A percentile compares a stretch with the other conserved stretches of the same genome.
Conservation (phyloP, 2,888 invertebrate genomes). For the Lutraria lutraria region DNA sequence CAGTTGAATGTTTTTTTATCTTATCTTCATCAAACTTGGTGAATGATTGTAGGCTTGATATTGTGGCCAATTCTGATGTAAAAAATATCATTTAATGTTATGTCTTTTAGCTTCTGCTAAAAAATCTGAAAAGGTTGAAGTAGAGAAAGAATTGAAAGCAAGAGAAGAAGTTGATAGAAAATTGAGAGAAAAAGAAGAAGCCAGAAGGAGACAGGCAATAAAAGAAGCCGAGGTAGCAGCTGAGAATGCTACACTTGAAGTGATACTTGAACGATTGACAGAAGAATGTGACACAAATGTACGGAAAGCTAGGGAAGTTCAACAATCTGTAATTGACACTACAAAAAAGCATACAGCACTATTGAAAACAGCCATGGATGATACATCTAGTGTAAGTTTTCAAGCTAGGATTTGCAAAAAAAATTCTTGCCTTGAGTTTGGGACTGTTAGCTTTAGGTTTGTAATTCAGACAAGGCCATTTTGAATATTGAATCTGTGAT, state of each 20-base stretch:
- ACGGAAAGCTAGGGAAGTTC: conserved; percentile 72
- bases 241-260: conserved; percentile 81
- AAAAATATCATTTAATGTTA: not conserved
- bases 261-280: conserved; percentile 74
- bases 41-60: too few species aligned
- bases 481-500: too few species aligned
- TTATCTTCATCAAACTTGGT: too few species aligned
- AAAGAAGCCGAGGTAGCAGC: conserved; percentile 76
- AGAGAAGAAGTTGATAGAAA: conserved; percentile 43
- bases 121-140: not conserved
- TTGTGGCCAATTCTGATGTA: too few species aligned
- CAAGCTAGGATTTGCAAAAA: not conserved
- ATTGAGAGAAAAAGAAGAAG: conserved; percentile 39
- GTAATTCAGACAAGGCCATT: too few species aligned
- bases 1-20: too few species aligned
- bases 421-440: too few species aligned
- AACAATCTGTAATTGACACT: conserved; percentile 73
- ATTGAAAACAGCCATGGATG: conserved; percentile 87
- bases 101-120: not conserved
- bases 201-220: conserved; percentile 32
- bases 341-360: conserved; percentile 84
- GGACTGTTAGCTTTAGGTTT: too few species aligned
- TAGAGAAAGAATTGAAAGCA: conserved; percentile 19
- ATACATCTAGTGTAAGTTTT: conserved; percentile 74
- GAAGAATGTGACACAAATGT: conserved; percentile 56